Base-by-base conservation (phyloP, 1,140 invertebrate genomes). In the Papilio glaucus region DNA sequence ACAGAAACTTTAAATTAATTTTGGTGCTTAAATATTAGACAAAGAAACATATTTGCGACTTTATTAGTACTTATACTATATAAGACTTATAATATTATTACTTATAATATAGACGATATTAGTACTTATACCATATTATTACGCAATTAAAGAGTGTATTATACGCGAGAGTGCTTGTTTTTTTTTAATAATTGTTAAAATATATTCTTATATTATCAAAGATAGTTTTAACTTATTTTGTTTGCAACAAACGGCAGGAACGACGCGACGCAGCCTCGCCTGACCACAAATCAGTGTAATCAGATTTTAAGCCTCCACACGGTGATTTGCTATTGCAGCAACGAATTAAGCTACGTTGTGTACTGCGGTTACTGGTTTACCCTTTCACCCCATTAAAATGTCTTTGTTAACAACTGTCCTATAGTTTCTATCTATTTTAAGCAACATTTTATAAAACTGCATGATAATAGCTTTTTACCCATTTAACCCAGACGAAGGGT, bases 211-310 rank as follows among this genome's bases (percentile, higher is more conserved):
- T 53, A 24, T 8, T 21, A 57, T 57, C 2, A 57, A 57, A 33
- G 24, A 57, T 57, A 57, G 49, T 6, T 9, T 12, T 4, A 12
- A 57, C 21, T 41, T 65, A 65, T 65, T 38, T 65, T 8, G 62
- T 65, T 65, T 21, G 61, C 61, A 2, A 33, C 29, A 29, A 57
- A 57, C 72, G 12, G 71, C 74, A 71, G 74, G 72, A 76, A 72
- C 62, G 72, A 73, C 71, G 79, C 72, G 73, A 79, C 65, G 78
- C 72, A 69, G 71, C 77, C 73, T 80, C 76, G 77, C 72, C 76
- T 74, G 81, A 79, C 87, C 86, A 86, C 86, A 87, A 89, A 89
- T 89, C 87, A 90, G 83, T 74, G 80, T 88, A 90, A 90, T 90
- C 87, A 88, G 84, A 90, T 89, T 88, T 84, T 76, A 86, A 82